These are phyloP conservation scores for Cerastis rubricosa DNA, from an alignment of 2,888 invertebrate species.

Conservation along the genomic window DNA sequence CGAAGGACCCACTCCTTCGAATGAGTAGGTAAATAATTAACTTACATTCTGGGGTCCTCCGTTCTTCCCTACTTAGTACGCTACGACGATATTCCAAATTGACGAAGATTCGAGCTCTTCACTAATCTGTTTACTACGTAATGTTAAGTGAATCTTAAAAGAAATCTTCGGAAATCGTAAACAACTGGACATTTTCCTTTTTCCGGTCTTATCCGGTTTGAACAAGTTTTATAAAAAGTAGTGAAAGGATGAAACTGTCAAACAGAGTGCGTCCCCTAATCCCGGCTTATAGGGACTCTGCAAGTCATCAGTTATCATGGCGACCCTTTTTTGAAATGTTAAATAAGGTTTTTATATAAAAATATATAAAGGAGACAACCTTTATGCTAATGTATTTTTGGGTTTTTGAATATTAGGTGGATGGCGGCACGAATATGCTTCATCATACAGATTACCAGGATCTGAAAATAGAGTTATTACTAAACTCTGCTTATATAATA, in stretches of 20 bases:
- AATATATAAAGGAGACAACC: constrained; percentile 53
- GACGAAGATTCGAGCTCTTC: background rate
- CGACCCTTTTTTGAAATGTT: constrained; percentile 58
- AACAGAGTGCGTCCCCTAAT: constrained; percentile 66
- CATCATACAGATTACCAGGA: constrained; percentile 36
- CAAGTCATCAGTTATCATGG: constrained; percentile 64
- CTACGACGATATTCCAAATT: background rate
- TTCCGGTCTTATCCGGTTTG: constrained; percentile 56
- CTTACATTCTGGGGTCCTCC: background rate
- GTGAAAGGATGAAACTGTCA: constrained; percentile 69
- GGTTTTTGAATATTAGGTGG: constrained; percentile 44
- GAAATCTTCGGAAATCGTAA: constrained; percentile 21
- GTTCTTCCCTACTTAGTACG: background rate
- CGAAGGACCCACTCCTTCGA: too few relatives aligned
- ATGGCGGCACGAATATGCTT: constrained; percentile 35
- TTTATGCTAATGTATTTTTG: constrained; percentile 59
- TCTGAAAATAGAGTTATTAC: constrained; percentile 23
- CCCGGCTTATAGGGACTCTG: constrained; percentile 63
- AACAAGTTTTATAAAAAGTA: constrained; percentile 66
- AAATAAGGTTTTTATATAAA: constrained; percentile 57
- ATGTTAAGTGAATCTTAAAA: constrained; percentile 23
- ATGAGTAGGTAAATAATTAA: background rate
- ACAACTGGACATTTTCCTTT: constrained; percentile 28
- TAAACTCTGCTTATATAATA: background rate
- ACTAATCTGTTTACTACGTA: constrained; percentile 18